Evolutionary conservation across 2,113 vertebrate species (phyloP).

Genomic region (Planiliza haematocheilus): DNA sequence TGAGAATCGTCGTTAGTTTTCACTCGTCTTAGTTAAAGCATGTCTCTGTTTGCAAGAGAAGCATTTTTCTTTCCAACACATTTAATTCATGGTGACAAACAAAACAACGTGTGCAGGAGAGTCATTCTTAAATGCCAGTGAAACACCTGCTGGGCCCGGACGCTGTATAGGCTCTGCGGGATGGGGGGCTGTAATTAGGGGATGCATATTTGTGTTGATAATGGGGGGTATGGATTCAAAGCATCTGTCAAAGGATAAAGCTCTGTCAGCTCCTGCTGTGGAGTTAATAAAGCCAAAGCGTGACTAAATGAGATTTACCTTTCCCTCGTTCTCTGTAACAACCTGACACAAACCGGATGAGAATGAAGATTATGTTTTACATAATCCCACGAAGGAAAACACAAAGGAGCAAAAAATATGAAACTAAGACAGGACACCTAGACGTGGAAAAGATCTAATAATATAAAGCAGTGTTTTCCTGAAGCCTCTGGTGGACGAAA

Average conservation of each 20-base stretch:
- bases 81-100: background rate
- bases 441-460: no score
- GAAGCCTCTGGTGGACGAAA: background rate
- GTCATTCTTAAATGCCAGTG: background rate
- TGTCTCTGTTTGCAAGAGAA: background rate
- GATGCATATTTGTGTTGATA: background rate
- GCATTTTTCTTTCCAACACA: background rate
- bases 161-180: constrained; percentile 4
- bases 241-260: constrained; percentile 64
- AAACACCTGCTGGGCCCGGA: constrained; percentile 37
- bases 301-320: constrained; percentile 55
- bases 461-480: constrained; percentile 1
- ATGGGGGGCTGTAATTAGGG: constrained; percentile 46
- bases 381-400: background rate
- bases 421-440: no score
- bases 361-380: background rate
- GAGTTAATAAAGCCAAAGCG: constrained; percentile 64
- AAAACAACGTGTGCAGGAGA: background rate
- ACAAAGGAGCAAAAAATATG: no score
- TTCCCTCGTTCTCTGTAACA: constrained; percentile 4
- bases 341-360: background rate
- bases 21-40: no score
- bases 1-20: no score
- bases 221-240: constrained; percentile 25
- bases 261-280: constrained; percentile 54